phyloP scores from a whole-genome alignment of 1,140 invertebrate genomes.

The Magallana ariakensis region DNA sequence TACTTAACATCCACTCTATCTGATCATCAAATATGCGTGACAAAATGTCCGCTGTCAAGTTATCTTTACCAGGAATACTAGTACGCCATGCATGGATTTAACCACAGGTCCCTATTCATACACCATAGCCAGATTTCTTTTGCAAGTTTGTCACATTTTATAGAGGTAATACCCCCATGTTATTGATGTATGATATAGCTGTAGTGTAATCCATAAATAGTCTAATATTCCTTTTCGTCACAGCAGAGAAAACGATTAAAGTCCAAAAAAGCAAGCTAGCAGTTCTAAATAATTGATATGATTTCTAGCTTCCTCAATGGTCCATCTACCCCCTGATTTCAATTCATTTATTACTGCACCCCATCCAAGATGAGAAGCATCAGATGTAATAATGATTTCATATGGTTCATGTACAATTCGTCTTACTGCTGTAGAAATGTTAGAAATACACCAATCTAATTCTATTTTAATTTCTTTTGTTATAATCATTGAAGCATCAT shows the following conservation, averaged over 20 bases:
- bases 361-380: constrained; percentile 47
- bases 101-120: constrained; percentile 33
- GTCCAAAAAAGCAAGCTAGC: neutral
- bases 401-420: constrained; percentile 20
- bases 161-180: constrained; percentile 27
- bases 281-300: constrained; percentile 60
- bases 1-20: constrained; percentile 50
- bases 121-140: constrained; percentile 41
- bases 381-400: constrained; percentile 13
- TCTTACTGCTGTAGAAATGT: constrained; percentile 27
- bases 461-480: constrained; percentile 29
- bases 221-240: constrained; percentile 31
- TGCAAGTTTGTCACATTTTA: constrained; percentile 27
- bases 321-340: constrained; percentile 46
- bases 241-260: constrained; percentile 26
- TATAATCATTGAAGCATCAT: constrained; percentile 38
- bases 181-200: constrained; percentile 39
- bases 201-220: constrained; percentile 44
- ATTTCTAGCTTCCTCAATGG: constrained; percentile 24
- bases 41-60: constrained; percentile 43
- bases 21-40: constrained; percentile 46
- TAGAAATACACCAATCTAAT: constrained; percentile 51
- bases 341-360: constrained; percentile 39
- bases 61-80: constrained; percentile 41
- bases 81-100: constrained; percentile 40